Evolutionary conservation across 2,888 invertebrate species (phyloP), one percentile per base, ranked within the genome.

Genomic region (Mamestra brassicae): DNA sequence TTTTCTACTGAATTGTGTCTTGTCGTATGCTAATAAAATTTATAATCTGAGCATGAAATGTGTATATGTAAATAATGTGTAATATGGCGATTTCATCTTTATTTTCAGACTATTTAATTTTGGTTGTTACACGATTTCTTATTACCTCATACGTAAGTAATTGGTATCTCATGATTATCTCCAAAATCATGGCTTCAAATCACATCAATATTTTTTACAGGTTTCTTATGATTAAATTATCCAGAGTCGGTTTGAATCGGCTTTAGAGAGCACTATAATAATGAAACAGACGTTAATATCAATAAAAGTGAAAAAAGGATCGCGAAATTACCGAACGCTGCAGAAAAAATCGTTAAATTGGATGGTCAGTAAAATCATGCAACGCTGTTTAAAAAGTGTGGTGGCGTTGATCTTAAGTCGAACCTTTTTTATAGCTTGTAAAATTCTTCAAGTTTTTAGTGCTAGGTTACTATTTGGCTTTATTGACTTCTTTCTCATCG

Each of bases 281-380:
- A n/a, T 34, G 3, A 3, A 57, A 45, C 13, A 15, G 45, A 10
- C 13, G 26, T 15, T 17, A 4, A 10, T 58, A 17, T 1, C 5
- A 47, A 38, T 26, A 72, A 38, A 55, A n/a, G 3, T 8, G 34
- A 45, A 72, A 71, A 50, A 50, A n/a, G 11, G 62, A 47, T 75
- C 47, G 7, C 38, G 42, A 76, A 47, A 34, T 57, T 34, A 50
- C 38, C 10, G 63, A 38, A 15, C 10, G 11, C 0, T 52, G 38
- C 52, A 45, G 17, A 50, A 58, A 50, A 42, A 38, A 17, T 7
- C 58, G 52, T 75, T 38, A 75, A 75, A 47, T n/a, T 8, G 10
- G 2, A 60, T 34, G 70, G 52, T 17, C 74, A 69, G n/a, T 76
- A 79, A 76, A 79, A 38, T 0, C 68, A 60, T 38, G 45, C 26